Conservation (phyloP, 2,797 vertebrate species). For the Danio albolineatus region DNA sequence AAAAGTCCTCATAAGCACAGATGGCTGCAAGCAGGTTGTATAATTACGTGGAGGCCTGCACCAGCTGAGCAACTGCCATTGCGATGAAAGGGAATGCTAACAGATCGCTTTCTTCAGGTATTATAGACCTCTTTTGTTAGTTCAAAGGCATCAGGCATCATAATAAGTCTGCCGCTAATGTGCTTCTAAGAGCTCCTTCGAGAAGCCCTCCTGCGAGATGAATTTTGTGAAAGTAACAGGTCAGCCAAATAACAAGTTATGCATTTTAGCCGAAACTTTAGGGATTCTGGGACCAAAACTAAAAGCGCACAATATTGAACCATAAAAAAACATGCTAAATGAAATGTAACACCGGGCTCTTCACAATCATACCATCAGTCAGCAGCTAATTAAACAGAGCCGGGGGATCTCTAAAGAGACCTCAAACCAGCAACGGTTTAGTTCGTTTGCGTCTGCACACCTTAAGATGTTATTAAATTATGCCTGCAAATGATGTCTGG, state of each 20-base stretch:
- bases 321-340: not conserved
- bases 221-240: constrained; percentile 20
- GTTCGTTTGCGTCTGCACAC: constrained; percentile 27
- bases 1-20: constrained; percentile 17
- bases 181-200: not conserved
- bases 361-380: constrained; percentile 41
- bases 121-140: constrained; percentile 4
- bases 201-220: constrained; percentile 13
- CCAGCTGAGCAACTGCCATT: constrained; percentile 13
- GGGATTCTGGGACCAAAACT: constrained; percentile 15
- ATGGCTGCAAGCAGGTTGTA: constrained; percentile 18
- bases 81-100: constrained; percentile 11
- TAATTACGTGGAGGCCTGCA: not conserved
- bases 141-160: constrained; percentile 4
- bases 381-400: constrained; percentile 52
- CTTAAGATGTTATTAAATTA: constrained; percentile 51
- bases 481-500: constrained; percentile 37
- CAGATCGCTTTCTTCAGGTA: not conserved
- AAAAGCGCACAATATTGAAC: constrained; percentile 11
- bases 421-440: constrained; percentile 14
- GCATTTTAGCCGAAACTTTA: not conserved
- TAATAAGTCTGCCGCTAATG: constrained; percentile 14
- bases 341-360: constrained; percentile 8
- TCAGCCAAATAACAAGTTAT: constrained; percentile 32
- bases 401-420: constrained; percentile 39